Percentiles rank a stretch among this genome's conserved stretches.
These are phyloP conservation scores for Trachelus tabidus DNA, from an alignment of 2,888 invertebrate species.

Conservation along the genomic window DNA sequence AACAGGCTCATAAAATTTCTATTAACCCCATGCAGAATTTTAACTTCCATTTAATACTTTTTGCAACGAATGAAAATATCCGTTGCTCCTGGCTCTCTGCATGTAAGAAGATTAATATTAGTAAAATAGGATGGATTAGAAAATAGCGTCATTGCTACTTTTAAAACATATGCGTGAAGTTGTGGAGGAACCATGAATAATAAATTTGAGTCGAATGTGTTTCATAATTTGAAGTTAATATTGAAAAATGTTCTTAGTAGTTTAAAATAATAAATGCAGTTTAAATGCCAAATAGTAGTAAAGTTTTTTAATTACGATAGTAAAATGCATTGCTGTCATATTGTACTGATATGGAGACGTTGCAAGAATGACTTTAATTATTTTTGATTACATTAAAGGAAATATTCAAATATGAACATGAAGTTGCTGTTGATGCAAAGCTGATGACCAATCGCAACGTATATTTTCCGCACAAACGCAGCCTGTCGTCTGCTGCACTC, in stretches of 20 bases:
- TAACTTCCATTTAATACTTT: slow-evolving; percentile 17
- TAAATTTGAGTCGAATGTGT: neutral
- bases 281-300: neutral
- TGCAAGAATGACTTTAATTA: neutral
- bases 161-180: slow-evolving; percentile 13
- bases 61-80: neutral
- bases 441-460: neutral
- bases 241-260: neutral
- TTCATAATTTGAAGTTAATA: neutral
- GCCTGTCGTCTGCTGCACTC: slow-evolving; percentile 19
- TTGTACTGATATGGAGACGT: neutral
- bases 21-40: slow-evolving; percentile 9
- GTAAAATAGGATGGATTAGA: slow-evolving; percentile 1
- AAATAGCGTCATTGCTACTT: slow-evolving; percentile 13
- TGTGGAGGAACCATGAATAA: slow-evolving; percentile 4
- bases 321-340: neutral
- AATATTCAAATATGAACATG: neutral
- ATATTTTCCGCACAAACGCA: slow-evolving; percentile 7
- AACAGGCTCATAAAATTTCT: slow-evolving; percentile 3
- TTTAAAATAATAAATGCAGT: neutral
- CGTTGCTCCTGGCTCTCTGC: slow-evolving; percentile 3
- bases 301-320: neutral
- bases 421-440: neutral
- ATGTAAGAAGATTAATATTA: neutral
- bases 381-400: neutral